These are phyloP conservation scores for Hanleya hanleyi DNA, from an alignment of 2,888 invertebrate species.

Conservation along the genomic window DNA sequence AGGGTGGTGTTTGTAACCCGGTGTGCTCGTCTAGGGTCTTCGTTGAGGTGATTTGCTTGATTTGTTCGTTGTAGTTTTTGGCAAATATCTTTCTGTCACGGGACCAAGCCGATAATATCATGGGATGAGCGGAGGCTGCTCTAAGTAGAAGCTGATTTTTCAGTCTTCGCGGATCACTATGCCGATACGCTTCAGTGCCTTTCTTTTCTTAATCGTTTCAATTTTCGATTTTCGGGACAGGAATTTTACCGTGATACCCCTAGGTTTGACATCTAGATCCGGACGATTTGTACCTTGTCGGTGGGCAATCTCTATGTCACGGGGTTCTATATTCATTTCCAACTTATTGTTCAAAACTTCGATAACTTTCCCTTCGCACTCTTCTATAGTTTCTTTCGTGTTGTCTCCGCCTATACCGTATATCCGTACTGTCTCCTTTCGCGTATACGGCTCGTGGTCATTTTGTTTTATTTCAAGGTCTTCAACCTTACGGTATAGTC, in stretches of 20 bases:
- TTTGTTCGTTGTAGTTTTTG: not conserved
- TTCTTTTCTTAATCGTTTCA: not conserved
- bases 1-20: too few relatives aligned
- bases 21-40: not conserved
- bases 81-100: not conserved
- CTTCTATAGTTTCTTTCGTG: not conserved
- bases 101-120: not conserved
- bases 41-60: not conserved
- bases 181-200: not conserved
- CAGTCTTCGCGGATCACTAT: not conserved
- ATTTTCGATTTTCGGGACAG: not conserved
- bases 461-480: too few relatives aligned
- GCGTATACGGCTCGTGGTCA: not conserved
- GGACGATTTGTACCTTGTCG: not conserved
- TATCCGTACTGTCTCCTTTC: not conserved
- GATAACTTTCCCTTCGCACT: not conserved
- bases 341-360: not conserved
- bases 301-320: not conserved
- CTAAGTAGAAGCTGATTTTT: too few relatives aligned
- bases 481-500: too few relatives aligned
- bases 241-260: not conserved
- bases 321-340: not conserved
- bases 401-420: not conserved
- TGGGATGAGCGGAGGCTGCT: not conserved
- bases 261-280: not conserved